Evolutionary conservation across 2,113 vertebrate species (phyloP).

Genomic region (Xiphorhynchus elegans): DNA sequence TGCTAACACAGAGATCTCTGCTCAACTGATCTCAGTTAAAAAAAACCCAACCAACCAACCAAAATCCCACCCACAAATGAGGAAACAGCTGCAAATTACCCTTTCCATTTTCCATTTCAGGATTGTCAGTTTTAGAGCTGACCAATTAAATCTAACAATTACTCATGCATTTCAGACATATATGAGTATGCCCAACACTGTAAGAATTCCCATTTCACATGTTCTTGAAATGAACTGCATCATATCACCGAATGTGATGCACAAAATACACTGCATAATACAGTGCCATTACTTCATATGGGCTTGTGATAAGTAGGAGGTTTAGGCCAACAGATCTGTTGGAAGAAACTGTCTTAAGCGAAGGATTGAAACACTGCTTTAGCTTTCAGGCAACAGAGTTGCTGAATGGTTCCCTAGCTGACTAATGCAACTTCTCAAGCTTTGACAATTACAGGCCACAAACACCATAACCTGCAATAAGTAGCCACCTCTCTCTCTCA

Average conservation of each 20-base stretch:
- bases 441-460: background rate
- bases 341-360: background rate
- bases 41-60: background rate
- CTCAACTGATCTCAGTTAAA: background rate
- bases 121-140: background rate
- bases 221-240: background rate
- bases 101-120: background rate
- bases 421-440: accelerated
- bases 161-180: background rate
- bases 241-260: background rate
- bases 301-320: background rate
- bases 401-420: background rate
- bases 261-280: accelerated
- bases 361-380: accelerated
- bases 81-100: background rate
- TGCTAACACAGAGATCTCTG: background rate
- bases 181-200: background rate
- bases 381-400: background rate
- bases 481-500: accelerated
- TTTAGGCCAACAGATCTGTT: accelerated
- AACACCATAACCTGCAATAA: background rate
- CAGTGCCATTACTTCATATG: accelerated
- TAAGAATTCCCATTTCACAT: background rate
- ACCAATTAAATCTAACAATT: background rate
- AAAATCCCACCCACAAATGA: background rate